A percentile compares a stretch with the other conserved stretches of the same genome.
Evolutionary conservation across 2,113 vertebrate genomes (phyloP).

Genomic region (Labrus mixtus): DNA sequence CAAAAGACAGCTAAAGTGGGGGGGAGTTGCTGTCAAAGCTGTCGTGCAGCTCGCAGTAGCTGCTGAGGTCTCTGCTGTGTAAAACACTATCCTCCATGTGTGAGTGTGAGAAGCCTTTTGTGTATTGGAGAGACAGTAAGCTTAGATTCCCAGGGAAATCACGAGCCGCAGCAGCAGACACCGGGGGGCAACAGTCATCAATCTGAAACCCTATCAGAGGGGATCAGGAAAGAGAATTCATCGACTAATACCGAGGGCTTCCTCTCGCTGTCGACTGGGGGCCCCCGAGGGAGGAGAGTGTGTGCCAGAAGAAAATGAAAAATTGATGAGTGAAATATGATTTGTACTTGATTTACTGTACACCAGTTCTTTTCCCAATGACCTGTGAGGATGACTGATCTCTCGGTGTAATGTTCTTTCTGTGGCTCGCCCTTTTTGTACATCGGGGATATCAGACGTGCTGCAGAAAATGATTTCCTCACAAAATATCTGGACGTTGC

Average conservation of each 20-base stretch:
- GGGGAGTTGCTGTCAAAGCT: slow-evolving; percentile 27
- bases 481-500: background rate
- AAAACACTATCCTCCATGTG: slow-evolving; percentile 41
- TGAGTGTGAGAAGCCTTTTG: slow-evolving; percentile 18
- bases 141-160: slow-evolving; percentile 78
- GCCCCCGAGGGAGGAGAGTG: slow-evolving; percentile 35
- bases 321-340: slow-evolving; percentile 75
- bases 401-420: background rate
- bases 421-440: background rate
- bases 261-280: slow-evolving; percentile 34
- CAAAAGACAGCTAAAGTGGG: slow-evolving; percentile 26
- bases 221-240: slow-evolving; percentile 73
- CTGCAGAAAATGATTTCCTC: background rate
- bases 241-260: slow-evolving; percentile 72
- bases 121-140: slow-evolving; percentile 70
- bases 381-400: slow-evolving; percentile 24
- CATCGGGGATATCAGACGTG: background rate
- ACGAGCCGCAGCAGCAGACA: slow-evolving; percentile 63
- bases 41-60: slow-evolving; percentile 20
- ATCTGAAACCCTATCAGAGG: slow-evolving; percentile 80
- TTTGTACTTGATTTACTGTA: slow-evolving; percentile 59
- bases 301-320: slow-evolving; percentile 67
- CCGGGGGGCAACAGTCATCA: slow-evolving; percentile 77
- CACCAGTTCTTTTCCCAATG: slow-evolving; percentile 31
- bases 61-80: slow-evolving; percentile 22